Conservation (phyloP, 2,113 vertebrate genomes). For the Lepidothrix coronata region DNA sequence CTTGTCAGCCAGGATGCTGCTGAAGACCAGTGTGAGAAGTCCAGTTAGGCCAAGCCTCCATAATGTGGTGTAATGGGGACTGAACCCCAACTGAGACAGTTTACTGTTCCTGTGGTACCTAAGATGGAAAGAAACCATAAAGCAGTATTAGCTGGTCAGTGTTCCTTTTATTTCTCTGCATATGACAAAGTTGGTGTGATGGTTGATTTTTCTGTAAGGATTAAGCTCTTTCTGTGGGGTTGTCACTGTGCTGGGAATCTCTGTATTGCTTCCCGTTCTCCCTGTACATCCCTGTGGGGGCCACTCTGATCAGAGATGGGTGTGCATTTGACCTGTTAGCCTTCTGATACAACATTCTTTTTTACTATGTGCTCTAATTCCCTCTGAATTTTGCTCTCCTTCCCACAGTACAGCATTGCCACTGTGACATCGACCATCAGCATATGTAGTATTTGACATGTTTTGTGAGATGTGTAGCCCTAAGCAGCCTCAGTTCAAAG, state of each 20-base stretch:
- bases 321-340: neutral
- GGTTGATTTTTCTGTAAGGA: neutral
- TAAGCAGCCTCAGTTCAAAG: neutral
- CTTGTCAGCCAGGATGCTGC: neutral
- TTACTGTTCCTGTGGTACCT: neutral
- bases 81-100: neutral
- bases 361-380: neutral
- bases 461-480: neutral
- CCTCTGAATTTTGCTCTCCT: neutral
- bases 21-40: neutral
- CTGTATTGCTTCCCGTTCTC: neutral
- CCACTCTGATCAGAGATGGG: neutral
- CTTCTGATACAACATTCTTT: accelerated
- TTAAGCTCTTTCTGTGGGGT: neutral
- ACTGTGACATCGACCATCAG: neutral
- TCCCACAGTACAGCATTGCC: neutral
- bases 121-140: neutral
- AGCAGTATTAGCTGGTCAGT: neutral
- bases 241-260: neutral
- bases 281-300: neutral
- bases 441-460: neutral
- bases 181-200: accelerated
- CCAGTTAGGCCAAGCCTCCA: neutral
- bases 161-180: neutral
- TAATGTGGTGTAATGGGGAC: neutral